These are phyloP conservation scores for Eilema griseolum DNA, from an alignment of 2,888 invertebrate species.

Conservation along the genomic window DNA sequence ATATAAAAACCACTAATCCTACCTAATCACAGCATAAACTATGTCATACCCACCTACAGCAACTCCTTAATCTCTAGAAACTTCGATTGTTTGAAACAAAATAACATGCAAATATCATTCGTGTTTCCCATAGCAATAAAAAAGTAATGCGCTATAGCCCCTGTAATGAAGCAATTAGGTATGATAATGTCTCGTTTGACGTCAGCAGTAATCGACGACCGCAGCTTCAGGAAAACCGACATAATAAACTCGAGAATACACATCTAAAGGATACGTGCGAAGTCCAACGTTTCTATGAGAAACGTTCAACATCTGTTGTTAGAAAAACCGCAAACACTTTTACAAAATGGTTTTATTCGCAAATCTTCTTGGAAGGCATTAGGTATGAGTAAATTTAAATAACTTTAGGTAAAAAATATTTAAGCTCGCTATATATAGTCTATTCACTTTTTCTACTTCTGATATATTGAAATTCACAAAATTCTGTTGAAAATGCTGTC, in stretches of 20 bases:
- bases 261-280: constrained; percentile 7
- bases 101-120: not conserved
- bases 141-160: not conserved
- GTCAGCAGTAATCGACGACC: constrained; percentile 19
- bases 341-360: not conserved
- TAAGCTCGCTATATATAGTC: too few species aligned
- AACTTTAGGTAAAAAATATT: not conserved
- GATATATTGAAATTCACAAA: too few species aligned
- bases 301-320: constrained; percentile 9
- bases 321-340: constrained; percentile 20
- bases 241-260: constrained; percentile 14
- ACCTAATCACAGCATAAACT: not conserved
- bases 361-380: constrained; percentile 14
- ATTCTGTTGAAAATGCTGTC: too few species aligned
- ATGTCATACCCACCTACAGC: not conserved
- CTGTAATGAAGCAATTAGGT: constrained; percentile 8
- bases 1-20: not conserved
- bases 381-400: not conserved
- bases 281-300: constrained; percentile 9
- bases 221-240: constrained; percentile 20
- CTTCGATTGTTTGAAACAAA: not conserved
- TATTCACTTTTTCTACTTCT: too few species aligned
- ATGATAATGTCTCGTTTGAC: constrained; percentile 17
- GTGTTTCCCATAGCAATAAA: constrained; percentile 9
- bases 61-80: constrained; percentile 6